phyloP scores from a whole-genome alignment of 1,140 invertebrate genomes.

The Drosophila pseudoobscura region DNA sequence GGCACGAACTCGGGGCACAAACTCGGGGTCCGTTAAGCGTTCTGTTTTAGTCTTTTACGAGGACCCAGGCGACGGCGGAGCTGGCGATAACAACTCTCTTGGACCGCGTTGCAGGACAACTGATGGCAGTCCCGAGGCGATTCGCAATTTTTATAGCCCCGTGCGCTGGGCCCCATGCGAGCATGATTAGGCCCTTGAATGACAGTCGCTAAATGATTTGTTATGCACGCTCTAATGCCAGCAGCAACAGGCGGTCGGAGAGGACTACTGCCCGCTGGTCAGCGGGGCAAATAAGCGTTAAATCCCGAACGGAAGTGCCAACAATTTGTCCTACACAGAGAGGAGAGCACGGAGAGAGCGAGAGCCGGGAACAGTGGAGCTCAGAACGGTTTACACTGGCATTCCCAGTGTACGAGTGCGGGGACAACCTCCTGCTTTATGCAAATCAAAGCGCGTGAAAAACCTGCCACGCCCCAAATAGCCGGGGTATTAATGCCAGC shows the following conservation, averaged over 20 bases:
- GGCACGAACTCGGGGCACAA: background rate
- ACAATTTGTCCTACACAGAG: conserved; percentile 58
- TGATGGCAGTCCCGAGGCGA: conserved; percentile 46
- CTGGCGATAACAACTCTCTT: conserved; percentile 35
- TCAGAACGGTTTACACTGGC: too few relatives aligned
- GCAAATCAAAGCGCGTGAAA: conserved; percentile 56
- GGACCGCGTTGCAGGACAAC: conserved; percentile 42
- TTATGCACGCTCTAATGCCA: conserved; percentile 57
- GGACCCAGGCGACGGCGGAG: conserved; percentile 21
- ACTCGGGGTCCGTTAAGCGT: background rate
- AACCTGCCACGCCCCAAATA: conserved; percentile 30
- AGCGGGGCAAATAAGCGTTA: conserved; percentile 32
- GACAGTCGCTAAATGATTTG: conserved; percentile 77
- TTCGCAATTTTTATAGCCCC: conserved; percentile 66
- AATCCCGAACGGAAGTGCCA: conserved; percentile 67
- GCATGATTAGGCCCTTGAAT: conserved; percentile 65
- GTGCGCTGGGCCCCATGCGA: conserved; percentile 26
- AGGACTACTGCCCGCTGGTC: conserved; percentile 37
- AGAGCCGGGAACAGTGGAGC: too few relatives aligned
- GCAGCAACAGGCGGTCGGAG: conserved; percentile 4
- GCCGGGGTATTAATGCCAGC: conserved; percentile 33
- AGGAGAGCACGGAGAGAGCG: conserved; percentile 10
- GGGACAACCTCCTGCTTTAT: conserved; percentile 31
- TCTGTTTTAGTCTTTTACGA: conserved; percentile 26
- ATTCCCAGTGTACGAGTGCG: too few relatives aligned